These are phyloP conservation scores for Anolis apletophallus DNA, from an alignment of 2,797 vertebrate genomes.

Conservation along the genomic window DNA sequence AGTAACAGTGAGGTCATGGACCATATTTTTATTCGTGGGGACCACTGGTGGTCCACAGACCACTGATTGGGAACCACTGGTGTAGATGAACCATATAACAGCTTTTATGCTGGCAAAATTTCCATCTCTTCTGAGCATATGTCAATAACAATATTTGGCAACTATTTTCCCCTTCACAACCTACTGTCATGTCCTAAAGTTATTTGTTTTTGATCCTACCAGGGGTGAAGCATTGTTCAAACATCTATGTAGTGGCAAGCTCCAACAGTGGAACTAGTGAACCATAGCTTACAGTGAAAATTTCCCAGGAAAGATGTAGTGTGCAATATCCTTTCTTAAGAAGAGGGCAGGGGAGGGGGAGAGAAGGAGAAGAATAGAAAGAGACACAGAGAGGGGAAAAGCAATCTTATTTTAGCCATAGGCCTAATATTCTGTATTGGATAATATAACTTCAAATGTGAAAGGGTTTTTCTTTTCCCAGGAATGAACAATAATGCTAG, in stretches of 20 bases:
- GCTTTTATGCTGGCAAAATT: too few species aligned
- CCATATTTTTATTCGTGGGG: too few species aligned
- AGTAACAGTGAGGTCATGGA: too few species aligned
- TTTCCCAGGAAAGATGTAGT: background rate
- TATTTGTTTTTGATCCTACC: background rate
- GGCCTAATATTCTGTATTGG: conserved; percentile 1
- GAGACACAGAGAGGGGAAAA: background rate
- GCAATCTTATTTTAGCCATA: background rate
- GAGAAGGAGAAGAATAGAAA: rapidly evolving
- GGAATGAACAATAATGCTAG: conserved; percentile 12
- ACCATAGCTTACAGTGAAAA: background rate
- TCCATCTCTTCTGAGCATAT: too few species aligned
- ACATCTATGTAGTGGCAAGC: too few species aligned
- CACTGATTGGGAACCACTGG: too few species aligned
- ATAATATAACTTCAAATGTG: conserved; percentile 18
- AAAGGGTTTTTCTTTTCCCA: background rate
- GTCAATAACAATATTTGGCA: too few species aligned
- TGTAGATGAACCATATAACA: too few species aligned
- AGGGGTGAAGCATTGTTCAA: too few species aligned
- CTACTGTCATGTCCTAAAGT: background rate
- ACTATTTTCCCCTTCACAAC: too few species aligned
- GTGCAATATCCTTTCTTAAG: background rate
- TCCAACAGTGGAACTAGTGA: too few species aligned
- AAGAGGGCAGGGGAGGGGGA: background rate
- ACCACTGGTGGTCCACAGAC: too few species aligned